These are phyloP conservation scores for Clunio marinus DNA, from an alignment of 2,888 invertebrate genomes.

Conservation along the genomic window DNA sequence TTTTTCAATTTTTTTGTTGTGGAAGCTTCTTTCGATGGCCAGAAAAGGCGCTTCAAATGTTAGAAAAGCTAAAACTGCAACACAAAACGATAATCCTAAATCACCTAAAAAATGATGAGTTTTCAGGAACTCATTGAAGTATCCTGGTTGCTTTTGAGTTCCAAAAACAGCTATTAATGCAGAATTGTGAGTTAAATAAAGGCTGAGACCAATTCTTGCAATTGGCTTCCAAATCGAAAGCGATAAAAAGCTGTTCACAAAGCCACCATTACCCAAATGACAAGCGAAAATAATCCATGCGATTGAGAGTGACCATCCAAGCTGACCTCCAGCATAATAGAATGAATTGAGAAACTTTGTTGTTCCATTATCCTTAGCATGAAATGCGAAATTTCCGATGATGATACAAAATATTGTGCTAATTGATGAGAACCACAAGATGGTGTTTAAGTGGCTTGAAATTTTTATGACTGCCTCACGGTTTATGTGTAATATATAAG, in stretches of 20 bases:
- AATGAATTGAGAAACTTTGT: not conserved
- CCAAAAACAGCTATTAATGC: not conserved
- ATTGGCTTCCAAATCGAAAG: not conserved
- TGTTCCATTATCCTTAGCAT: not conserved
- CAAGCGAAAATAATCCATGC: slow-evolving; percentile 19
- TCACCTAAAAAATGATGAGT: slow-evolving; percentile 12
- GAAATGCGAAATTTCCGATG: not conserved
- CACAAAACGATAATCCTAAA: not conserved
- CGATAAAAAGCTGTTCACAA: slow-evolving; percentile 19
- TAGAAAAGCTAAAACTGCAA: slow-evolving; percentile 1
- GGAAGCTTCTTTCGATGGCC: slow-evolving; percentile 2
- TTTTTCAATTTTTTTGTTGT: too few relatives aligned
- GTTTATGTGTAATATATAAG: not conserved
- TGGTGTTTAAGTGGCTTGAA: not conserved
- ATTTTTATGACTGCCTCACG: not conserved
- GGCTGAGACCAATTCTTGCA: not conserved
- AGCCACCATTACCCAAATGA: not conserved
- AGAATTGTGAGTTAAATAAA: slow-evolving; percentile 1
- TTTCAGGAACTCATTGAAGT: not conserved
- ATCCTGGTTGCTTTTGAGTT: slow-evolving; percentile 16
- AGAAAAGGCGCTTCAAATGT: slow-evolving; percentile 8
- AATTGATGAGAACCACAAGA: slow-evolving; percentile 11
- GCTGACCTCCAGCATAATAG: not conserved
- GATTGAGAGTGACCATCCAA: not conserved
- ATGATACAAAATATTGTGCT: not conserved